Base-by-base conservation (phyloP, 1,140 invertebrate genomes). In the Drosophila pachea region DNA sequence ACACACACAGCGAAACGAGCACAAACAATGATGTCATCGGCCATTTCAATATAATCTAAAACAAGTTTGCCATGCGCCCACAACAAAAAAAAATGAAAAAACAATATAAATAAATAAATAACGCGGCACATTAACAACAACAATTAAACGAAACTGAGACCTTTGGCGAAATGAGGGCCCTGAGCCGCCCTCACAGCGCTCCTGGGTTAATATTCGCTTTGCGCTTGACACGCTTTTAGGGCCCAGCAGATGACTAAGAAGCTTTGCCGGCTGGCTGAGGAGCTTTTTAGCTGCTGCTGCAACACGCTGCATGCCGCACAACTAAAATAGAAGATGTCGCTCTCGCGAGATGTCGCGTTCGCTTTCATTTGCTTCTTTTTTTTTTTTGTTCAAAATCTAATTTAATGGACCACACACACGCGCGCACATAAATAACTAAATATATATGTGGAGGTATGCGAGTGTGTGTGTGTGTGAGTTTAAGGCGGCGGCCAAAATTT, bases 11-110 rank as follows among this genome's bases (percentile, higher is more conserved):
- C 36, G 64, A 64, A 79, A 69, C 66, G 67, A 68, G 70, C 73
- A 74, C 81, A 78, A 74, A 86, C 73, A 81, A 86, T 86, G 81
- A 86, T 86, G 81, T 86, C 81, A 86, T 86, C 76, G 68, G 63
- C 22, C 49, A 49, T 76, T 78, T 79, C 58, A 74, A 84, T 84
- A 84, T 60, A 64, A 68, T 65, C 77, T 68, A 71, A 86, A 84
- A 84, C 79, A 81, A 84, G 79, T 84, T 84, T 68, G 69, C 55
- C 54, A 50, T 36, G 69, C 60, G 47, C 59, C 68, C 56, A 56
- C 58, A 64, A 52, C 33, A 43, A 53, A 65, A 58, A 56, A 33
- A 65, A 33, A 60, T 9, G 63, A 43, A 53, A 65, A 58, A 56
- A 33, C 61, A 33, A 60, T 9, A 67, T 7, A 3, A 22, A 3